These are phyloP conservation scores for Ophion slaviceki DNA, from an alignment of 2,888 invertebrate genomes.

Conservation along the genomic window DNA sequence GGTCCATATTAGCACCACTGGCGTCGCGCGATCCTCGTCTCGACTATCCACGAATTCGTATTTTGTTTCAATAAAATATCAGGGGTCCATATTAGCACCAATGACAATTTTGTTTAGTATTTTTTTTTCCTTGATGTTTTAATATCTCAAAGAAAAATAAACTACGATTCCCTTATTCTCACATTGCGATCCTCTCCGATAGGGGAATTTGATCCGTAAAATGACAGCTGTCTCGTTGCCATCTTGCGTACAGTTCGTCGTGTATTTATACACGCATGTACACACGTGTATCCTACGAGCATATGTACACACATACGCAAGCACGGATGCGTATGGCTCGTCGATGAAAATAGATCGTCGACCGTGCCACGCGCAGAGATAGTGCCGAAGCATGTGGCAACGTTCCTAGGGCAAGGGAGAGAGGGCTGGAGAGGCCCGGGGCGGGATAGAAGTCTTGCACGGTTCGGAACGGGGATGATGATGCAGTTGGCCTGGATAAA, in stretches of 20 bases:
- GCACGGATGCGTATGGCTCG: conserved; percentile 70
- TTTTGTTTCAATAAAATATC: background rate
- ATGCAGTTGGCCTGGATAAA: conserved; percentile 82
- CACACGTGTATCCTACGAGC: conserved; percentile 8
- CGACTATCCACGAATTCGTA: background rate
- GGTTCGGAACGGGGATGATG: conserved; percentile 78
- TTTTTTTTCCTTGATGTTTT: too few species aligned
- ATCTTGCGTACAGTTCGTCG: background rate
- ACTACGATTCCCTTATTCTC: background rate
- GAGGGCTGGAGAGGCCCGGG: background rate
- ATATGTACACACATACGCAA: too few species aligned
- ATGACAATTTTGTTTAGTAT: too few species aligned
- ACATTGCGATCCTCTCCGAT: background rate
- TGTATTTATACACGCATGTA: background rate
- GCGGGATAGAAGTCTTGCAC: conserved; percentile 48
- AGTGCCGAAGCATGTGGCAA: conserved; percentile 19
- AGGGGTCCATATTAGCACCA: too few species aligned
- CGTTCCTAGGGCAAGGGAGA: background rate
- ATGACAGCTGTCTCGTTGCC: conserved; percentile 7
- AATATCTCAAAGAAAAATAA: too few species aligned
- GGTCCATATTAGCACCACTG: too few species aligned
- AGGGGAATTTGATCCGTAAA: conserved; percentile 32
- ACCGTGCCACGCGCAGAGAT: conserved; percentile 18
- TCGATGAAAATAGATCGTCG: conserved; percentile 73
- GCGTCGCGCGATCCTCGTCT: too few species aligned